Evolutionary conservation across 2,888 invertebrate genomes (phyloP).

Genomic region (Teinopalpus imperialis): DNA sequence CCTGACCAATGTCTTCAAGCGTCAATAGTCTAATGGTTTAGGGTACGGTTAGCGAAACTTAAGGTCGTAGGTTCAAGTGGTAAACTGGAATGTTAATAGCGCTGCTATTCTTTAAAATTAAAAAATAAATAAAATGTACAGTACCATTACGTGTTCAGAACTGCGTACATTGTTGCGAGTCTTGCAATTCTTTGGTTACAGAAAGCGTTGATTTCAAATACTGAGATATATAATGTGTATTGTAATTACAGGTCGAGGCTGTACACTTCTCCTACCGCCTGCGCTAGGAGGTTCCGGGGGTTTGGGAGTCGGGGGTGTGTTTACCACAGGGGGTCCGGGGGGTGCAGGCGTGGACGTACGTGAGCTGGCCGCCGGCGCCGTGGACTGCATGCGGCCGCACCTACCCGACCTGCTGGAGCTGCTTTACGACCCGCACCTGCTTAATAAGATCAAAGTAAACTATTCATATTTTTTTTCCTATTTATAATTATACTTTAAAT

Average conservation of each 20-base stretch:
- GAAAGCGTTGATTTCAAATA: too few species aligned
- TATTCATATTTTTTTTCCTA: too few species aligned
- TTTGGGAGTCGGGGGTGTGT: slow-evolving; percentile 39
- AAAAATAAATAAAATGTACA: neutral
- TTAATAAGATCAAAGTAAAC: slow-evolving; percentile 96
- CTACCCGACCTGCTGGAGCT: slow-evolving; percentile 96
- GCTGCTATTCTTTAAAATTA: too few species aligned
- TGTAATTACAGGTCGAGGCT: slow-evolving; percentile 58
- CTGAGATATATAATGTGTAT: neutral
- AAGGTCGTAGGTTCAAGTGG: too few species aligned
- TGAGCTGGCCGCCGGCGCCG: slow-evolving; percentile 90
- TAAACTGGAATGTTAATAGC: too few species aligned
- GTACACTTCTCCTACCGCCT: slow-evolving; percentile 87
- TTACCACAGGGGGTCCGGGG: slow-evolving; percentile 40
- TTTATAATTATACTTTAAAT: too few species aligned
- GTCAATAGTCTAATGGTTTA: too few species aligned
- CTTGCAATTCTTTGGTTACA: too few species aligned
- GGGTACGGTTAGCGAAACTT: too few species aligned
- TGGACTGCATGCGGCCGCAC: slow-evolving; percentile 96
- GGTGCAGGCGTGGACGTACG: slow-evolving; percentile 52
- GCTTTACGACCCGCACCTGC: slow-evolving; percentile 96
- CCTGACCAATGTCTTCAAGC: too few species aligned
- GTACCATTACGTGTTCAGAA: too few species aligned
- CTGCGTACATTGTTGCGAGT: too few species aligned
- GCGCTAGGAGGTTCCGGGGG: slow-evolving; percentile 49